Evolutionary conservation across 2,888 invertebrate species (phyloP).

Genomic region (Carcina quercana): DNA sequence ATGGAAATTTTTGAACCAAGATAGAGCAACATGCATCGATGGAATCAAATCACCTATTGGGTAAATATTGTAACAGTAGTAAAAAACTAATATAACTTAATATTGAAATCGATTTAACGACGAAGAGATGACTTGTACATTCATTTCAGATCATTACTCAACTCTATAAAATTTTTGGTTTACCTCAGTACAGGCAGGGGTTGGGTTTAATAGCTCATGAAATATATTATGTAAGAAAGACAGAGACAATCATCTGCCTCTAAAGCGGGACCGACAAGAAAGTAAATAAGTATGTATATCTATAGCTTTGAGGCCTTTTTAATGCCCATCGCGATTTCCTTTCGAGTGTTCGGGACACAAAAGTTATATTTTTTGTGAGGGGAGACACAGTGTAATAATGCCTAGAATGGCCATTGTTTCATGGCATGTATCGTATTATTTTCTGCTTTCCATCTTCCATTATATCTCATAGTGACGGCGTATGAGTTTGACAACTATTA

Average conservation of each 20-base stretch:
- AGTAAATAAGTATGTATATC: conserved; percentile 43
- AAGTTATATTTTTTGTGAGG: conserved; percentile 37
- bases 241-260: conserved; percentile 49
- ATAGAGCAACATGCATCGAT: too few relatives aligned
- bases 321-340: conserved; percentile 48
- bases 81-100: too few relatives aligned
- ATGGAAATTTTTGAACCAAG: too few relatives aligned
- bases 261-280: conserved; percentile 40
- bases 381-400: conserved; percentile 22
- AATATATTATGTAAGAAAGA: conserved; percentile 70
- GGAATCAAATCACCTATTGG: too few relatives aligned
- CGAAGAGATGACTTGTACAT: too few relatives aligned
- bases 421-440: conserved; percentile 3
- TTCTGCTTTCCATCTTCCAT: too few relatives aligned
- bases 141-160: too few relatives aligned
- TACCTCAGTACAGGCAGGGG: conserved; percentile 37
- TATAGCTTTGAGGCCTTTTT: conserved; percentile 46
- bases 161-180: conserved; percentile 1
- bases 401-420: conserved; percentile 10
- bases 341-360: conserved; percentile 41
- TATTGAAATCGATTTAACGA: too few relatives aligned
- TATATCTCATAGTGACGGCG: too few relatives aligned
- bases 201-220: conserved; percentile 71
- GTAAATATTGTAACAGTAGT: too few relatives aligned
- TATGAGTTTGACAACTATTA: too few relatives aligned